Percentiles rank a stretch among this genome's conserved stretches.
Evolutionary conservation across 2,113 vertebrate genomes (phyloP).

Genomic region (Gymnorhina tibicen): DNA sequence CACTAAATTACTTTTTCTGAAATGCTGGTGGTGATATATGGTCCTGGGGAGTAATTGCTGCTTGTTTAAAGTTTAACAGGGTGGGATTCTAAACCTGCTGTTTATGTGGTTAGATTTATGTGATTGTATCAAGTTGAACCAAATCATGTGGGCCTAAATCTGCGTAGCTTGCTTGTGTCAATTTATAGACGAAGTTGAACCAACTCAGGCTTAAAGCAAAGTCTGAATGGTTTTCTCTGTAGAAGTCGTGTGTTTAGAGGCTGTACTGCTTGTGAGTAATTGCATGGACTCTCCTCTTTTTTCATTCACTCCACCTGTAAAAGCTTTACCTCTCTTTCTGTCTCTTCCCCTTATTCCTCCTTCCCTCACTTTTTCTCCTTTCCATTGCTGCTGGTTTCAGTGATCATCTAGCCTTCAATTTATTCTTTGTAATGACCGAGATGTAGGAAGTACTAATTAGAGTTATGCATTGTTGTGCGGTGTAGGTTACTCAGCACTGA

Average conservation of each 20-base stretch:
- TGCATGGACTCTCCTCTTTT: neutral
- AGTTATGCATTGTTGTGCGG: neutral
- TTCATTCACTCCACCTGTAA: neutral
- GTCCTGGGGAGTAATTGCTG: neutral
- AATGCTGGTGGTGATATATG: neutral
- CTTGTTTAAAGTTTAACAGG: neutral
- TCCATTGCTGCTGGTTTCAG: neutral
- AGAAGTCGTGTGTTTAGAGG: neutral
- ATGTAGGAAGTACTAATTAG: neutral
- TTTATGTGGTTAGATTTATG: neutral
- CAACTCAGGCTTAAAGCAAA: neutral
- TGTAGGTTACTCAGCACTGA: neutral
- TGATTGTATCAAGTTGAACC: neutral
- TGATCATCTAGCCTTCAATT: neutral
- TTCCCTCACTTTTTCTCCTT: neutral
- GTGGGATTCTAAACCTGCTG: neutral
- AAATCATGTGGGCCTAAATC: neutral
- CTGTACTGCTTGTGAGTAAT: neutral
- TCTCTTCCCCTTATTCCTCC: neutral
- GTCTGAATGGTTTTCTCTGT: neutral
- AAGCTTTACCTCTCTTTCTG: neutral
- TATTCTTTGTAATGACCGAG: neutral
- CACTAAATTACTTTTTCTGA: neutral
- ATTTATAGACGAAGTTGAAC: neutral
- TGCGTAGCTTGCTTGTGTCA: neutral